Evolutionary conservation across 2,797 vertebrate species (phyloP), one percentile per base, ranked within the genome.

Genomic region (Discoglossus pictus): DNA sequence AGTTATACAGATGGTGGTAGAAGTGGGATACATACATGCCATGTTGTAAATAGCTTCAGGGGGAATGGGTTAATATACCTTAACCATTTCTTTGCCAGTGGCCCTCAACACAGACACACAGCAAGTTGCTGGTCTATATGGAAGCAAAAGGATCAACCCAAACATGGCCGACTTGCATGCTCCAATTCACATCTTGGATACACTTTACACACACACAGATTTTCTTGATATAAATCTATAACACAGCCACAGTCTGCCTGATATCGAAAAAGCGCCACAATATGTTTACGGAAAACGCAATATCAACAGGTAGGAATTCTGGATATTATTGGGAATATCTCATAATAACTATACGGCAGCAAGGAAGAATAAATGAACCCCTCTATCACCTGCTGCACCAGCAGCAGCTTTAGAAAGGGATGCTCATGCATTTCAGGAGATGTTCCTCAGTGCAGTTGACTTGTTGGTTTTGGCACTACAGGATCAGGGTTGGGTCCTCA

Each of bases 341-440:
- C 7, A 24, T 18, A 13, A n/a, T 20, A 4, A 5, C 23, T 12
- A 23, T n/a, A 6, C 13, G 12, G 10, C 20, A 24, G 21, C 21
- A 10, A 13, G 20, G 4, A 12, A 18, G 15, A 48, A 40, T 13
- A 11, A 17, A 50, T 25, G 46, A 31, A 16, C 50, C 27, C 12
- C 39, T 55, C 13, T 42, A 36, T 13, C 21, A 13, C 23, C 16
- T 12, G 46, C 35, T 36, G 21, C 31, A 38, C n/a, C n/a, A 24
- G 21, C 7, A 40, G 8, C 18, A 3, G 21, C 24, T 6, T 38
- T 18, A 35, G 8, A 21, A 44, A 21, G 24, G 9, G 7, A 47
- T 21, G 20, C 20, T 56, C 42, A 56, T 70, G 67, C 67, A 48
- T 16, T 27, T 11, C 39, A 34, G 31, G 27, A 21, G 11, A 54